Base-by-base conservation (phyloP, 2,888 invertebrate species). In the Coenonympha arcania region DNA sequence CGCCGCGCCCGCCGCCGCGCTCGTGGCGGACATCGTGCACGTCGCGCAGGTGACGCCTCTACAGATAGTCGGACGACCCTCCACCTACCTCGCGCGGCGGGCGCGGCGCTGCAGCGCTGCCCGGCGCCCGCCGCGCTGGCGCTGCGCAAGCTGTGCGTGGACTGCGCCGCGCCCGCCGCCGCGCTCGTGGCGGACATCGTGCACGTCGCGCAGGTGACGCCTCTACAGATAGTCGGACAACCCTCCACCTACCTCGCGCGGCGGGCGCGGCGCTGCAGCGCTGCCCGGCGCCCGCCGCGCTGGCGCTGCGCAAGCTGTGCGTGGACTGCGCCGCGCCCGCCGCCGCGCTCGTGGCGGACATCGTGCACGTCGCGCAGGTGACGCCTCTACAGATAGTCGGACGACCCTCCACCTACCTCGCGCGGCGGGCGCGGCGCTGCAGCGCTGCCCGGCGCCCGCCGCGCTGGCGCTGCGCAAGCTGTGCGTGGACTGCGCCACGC, bases 301-400 rank as follows among this genome's bases (percentile, higher is more conserved):
- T 96, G 75, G 96, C 97, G 18, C 86, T 97, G 9, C 94, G 96
- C 71, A 96, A 96, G 67, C 89, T 98, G 30, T 92, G 94, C 24
- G 87, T 92, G 26, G 95, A 95, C 73, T 95, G 95, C 69, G 89
- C 90, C 62, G 73, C 89, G 42, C 90, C 91, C 69, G 88, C 97
- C 59, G 88, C 90, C 40, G 92, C 93, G 0, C 93, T 91, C 64
- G 93, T 93, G 0, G 90, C 90, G 18, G 91, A 92, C 51, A 90
- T 96, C 50, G 88, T 96, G 3, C 87, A 89, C 16, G 91, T 93
- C 1, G 90, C 93, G 45, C 90, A 49, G 37, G 55, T 48, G 3
- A 37, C 8, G 28, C 20, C 22, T 8, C 28, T 11, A 28, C 28
- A n/a, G 9, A n/a, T 28, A 3, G n/a, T n/a, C n/a, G n/a, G n/a